A percentile compares a stretch with the other conserved stretches of the same genome.
phyloP scores from a whole-genome alignment of 1,140 invertebrate genomes.

The Heliconius eleuchia region DNA sequence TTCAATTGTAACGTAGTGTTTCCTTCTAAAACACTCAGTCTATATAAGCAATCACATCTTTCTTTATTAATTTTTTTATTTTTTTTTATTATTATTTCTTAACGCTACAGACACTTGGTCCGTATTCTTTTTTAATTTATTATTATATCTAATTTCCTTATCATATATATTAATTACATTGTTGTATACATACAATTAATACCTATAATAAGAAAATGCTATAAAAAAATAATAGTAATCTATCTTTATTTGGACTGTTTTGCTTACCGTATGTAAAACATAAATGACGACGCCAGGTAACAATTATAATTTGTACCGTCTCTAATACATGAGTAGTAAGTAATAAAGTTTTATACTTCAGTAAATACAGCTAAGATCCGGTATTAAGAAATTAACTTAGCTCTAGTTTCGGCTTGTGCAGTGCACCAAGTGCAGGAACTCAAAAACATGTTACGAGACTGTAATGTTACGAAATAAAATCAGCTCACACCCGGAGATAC shows the following conservation, averaged over 20 bases:
- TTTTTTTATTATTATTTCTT: too few species aligned
- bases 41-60: neutral
- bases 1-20: neutral
- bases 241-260: neutral
- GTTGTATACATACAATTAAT: too few species aligned
- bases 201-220: too few species aligned
- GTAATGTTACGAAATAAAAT: conserved; percentile 43
- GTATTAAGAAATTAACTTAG: conserved; percentile 36
- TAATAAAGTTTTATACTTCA: conserved; percentile 9
- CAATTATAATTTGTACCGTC: neutral
- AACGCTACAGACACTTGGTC: too few species aligned
- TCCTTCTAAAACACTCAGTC: neutral
- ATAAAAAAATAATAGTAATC: too few species aligned
- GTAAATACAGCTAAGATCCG: conserved; percentile 34
- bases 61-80: neutral
- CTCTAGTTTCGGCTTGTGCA: conserved; percentile 26
- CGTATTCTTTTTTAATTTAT: too few species aligned
- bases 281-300: neutral
- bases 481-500: conserved; percentile 39
- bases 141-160: too few species aligned
- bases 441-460: conserved; percentile 41
- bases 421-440: conserved; percentile 30
- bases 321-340: neutral
- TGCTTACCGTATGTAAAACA: neutral
- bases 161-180: too few species aligned